Conservation (phyloP, 1,140 invertebrate species). For the Meloidogyne floridensis region DNA sequence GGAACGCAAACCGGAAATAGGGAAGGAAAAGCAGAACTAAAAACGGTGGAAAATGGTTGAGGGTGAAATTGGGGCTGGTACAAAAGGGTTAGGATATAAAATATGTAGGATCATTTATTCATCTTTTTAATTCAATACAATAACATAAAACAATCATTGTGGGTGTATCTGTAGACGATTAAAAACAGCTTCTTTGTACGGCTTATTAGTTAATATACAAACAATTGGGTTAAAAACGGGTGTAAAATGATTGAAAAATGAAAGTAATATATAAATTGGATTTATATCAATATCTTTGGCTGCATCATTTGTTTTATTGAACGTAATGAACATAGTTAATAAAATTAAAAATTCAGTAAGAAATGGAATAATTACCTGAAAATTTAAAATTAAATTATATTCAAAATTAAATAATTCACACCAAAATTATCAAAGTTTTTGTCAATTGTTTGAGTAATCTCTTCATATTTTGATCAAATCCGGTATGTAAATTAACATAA, state of each 20-base stretch:
- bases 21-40: no score
- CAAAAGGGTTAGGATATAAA: no score
- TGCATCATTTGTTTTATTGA: background rate
- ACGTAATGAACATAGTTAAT: background rate
- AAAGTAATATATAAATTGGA: background rate
- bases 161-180: background rate
- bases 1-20: no score
- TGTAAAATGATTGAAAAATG: background rate
- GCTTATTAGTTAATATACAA: constrained; percentile 9
- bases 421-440: constrained; percentile 1
- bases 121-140: background rate
- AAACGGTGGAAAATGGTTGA: no score
- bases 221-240: background rate
- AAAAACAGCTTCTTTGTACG: background rate
- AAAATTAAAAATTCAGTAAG: no score
- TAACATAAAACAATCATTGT: background rate
- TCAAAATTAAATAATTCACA: no score
- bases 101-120: no score
- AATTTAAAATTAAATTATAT: background rate
- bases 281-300: background rate
- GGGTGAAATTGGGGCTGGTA: no score
- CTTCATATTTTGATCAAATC: background rate
- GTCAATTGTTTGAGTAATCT: background rate
- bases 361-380: background rate
- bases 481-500: background rate